These are phyloP conservation scores for Scaptodrosophila lebanonensis DNA, from an alignment of 1,140 invertebrate genomes.

Conservation along the genomic window DNA sequence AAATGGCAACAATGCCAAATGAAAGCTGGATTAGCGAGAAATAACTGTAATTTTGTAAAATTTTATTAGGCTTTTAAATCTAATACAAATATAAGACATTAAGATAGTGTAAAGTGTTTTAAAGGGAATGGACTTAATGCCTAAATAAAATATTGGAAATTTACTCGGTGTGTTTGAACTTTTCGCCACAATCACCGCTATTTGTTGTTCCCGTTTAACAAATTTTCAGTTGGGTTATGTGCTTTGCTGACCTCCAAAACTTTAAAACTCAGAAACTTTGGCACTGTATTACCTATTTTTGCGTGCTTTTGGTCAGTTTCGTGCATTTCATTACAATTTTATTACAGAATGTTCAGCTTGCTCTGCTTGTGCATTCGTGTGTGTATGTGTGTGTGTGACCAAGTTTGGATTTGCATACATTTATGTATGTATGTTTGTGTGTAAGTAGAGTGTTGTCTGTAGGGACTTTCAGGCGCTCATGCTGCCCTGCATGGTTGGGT, in stretches of 20 bases:
- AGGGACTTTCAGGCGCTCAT: slow-evolving; percentile 6
- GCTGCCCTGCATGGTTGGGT: not conserved
- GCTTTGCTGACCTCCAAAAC: slow-evolving; percentile 43
- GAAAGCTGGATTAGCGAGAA: no score
- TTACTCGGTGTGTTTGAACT: no score
- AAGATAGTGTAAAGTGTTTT: no score
- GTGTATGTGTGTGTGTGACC: slow-evolving; percentile 26
- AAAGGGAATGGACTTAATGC: no score
- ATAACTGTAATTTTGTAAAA: no score
- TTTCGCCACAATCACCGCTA: slow-evolving; percentile 1
- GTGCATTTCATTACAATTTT: slow-evolving; percentile 41
- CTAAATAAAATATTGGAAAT: no score
- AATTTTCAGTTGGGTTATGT: slow-evolving; percentile 18
- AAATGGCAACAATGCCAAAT: no score
- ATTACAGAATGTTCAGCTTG: slow-evolving; percentile 38
- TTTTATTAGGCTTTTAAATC: no score
- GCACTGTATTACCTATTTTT: slow-evolving; percentile 4
- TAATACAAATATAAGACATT: no score
- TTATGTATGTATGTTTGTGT: not conserved
- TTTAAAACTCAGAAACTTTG: slow-evolving; percentile 44
- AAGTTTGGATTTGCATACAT: not conserved
- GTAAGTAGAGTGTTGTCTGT: not conserved
- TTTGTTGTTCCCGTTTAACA: not conserved
- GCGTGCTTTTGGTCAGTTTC: slow-evolving; percentile 7
- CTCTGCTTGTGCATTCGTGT: not conserved